Evolutionary conservation across 2,797 vertebrate genomes (phyloP).

Genomic region (Gymnothorax reevesii): DNA sequence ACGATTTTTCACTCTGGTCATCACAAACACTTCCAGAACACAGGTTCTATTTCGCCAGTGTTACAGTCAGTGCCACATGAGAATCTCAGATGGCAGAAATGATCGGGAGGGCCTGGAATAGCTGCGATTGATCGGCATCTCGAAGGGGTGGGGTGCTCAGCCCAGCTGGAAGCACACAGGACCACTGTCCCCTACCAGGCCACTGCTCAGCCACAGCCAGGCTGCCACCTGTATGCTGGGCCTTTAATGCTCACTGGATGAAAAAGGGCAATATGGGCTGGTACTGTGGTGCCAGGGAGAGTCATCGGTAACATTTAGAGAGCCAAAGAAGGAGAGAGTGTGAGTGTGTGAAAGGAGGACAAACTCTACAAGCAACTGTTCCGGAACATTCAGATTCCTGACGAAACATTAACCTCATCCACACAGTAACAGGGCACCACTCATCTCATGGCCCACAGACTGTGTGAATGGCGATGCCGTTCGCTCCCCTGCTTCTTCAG

Average conservation of each 20-base stretch:
- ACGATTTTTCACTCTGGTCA: neutral
- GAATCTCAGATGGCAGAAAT: neutral
- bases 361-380: neutral
- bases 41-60: neutral
- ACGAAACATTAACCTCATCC: neutral
- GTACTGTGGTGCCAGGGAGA: conserved; percentile 2
- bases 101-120: neutral
- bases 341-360: neutral
- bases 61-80: neutral
- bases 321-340: neutral
- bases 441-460: neutral
- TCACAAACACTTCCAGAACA: neutral
- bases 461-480: neutral
- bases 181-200: neutral
- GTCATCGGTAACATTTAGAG: neutral
- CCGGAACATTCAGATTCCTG: neutral
- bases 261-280: conserved; percentile 5
- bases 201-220: neutral
- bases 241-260: conserved; percentile 20
- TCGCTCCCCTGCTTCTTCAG: neutral
- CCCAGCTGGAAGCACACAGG: neutral
- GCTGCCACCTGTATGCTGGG: conserved; percentile 17
- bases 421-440: neutral
- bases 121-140: neutral
- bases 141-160: neutral